Evolutionary conservation across 1,140 invertebrate species (phyloP).

Genomic region (Homarus americanus): DNA sequence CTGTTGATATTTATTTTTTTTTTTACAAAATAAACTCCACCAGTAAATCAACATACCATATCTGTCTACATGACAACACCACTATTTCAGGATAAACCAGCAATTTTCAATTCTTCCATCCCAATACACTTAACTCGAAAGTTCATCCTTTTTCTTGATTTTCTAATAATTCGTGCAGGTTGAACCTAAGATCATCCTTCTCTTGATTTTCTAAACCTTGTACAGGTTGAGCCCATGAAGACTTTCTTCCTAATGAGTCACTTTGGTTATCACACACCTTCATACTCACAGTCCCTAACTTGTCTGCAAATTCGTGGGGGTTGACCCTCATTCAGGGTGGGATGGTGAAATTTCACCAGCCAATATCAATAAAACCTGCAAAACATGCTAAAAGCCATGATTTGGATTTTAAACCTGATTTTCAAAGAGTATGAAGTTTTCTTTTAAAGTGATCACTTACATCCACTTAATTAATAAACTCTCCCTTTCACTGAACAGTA

Average conservation of each 20-base stretch:
- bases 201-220: background rate
- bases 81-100: background rate
- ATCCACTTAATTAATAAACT: too few relatives aligned
- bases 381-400: background rate
- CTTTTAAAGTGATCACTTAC: background rate
- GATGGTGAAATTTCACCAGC: background rate
- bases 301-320: background rate
- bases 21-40: background rate
- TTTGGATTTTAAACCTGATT: background rate
- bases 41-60: background rate
- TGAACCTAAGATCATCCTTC: background rate
- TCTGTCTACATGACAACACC: background rate
- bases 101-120: background rate
- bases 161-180: background rate
- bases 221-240: background rate
- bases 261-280: background rate
- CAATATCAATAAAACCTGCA: background rate
- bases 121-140: background rate
- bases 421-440: background rate
- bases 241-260: background rate
- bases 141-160: background rate
- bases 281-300: background rate
- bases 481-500: too few relatives aligned
- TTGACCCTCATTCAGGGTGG: background rate
- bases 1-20: slow-evolving; percentile 35